Evolutionary conservation across 1,140 invertebrate species (phyloP).

Genomic region (Diorhabda elongata): DNA sequence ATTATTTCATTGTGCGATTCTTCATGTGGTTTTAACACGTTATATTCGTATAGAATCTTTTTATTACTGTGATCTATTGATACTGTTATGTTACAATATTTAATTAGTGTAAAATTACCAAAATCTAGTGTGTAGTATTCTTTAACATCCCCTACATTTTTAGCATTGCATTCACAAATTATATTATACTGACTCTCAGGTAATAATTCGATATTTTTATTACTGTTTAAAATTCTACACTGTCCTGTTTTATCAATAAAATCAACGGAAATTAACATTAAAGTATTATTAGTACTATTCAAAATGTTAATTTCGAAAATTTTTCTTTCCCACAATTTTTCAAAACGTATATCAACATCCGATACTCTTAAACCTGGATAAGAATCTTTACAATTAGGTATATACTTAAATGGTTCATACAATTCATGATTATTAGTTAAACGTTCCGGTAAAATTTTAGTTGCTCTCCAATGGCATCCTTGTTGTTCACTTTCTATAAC

Average conservation of each 20-base stretch:
- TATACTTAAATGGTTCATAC: conserved; percentile 3
- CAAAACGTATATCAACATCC: conserved; percentile 36
- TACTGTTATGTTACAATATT: conserved; percentile 52
- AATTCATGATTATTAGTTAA: conserved; percentile 29
- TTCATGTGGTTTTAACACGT: neutral
- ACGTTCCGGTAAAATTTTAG: conserved; percentile 49
- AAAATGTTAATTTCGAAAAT: conserved; percentile 36
- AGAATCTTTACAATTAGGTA: conserved; percentile 22
- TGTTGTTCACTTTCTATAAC: conserved; percentile 66
- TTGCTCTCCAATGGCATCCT: conserved; percentile 55
- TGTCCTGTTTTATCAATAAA: conserved; percentile 40
- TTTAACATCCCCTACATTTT: conserved; percentile 54
- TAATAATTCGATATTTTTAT: conserved; percentile 43
- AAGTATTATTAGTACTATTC: conserved; percentile 28
- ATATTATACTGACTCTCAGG: conserved; percentile 43
- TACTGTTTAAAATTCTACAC: conserved; percentile 37
- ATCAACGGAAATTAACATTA: conserved; percentile 31
- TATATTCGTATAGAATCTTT: conserved; percentile 8
- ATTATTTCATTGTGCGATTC: conserved; percentile 19
- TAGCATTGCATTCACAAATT: conserved; percentile 49
- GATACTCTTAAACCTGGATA: conserved; percentile 40
- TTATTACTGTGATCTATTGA: conserved; percentile 22
- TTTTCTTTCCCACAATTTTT: conserved; percentile 44
- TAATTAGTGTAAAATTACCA: conserved; percentile 54
- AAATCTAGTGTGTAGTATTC: conserved; percentile 60